phyloP scores from a whole-genome alignment of 1,140 invertebrate genomes.

The Hylaeus anthracinus region DNA sequence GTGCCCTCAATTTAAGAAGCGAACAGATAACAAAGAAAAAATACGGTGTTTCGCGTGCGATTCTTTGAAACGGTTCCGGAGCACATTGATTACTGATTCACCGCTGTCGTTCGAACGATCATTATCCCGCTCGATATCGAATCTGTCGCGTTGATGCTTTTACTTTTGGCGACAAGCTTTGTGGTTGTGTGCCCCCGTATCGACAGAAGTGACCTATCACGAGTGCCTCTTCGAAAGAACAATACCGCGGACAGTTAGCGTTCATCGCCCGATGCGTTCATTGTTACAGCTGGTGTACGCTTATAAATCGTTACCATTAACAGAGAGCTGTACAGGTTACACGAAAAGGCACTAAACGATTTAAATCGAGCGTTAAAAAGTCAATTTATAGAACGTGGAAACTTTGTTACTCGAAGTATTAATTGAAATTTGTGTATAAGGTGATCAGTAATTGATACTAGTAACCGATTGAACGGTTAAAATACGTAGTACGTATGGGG shows the following conservation, averaged over 20 bases:
- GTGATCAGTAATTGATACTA: no score
- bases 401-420: no score
- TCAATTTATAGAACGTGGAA: no score
- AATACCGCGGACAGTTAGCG: slow-evolving; percentile 4
- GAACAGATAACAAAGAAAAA: no score
- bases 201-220: slow-evolving; percentile 3
- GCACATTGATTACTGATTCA: not conserved
- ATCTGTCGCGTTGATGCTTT: slow-evolving; percentile 2
- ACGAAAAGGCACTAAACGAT: no score
- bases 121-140: not conserved
- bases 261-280: not conserved
- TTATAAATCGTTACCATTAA: not conserved
- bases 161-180: not conserved
- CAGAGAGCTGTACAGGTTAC: no score
- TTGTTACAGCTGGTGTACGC: not conserved
- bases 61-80: not conserved
- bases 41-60: no score
- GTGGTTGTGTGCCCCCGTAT: not conserved
- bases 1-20: no score
- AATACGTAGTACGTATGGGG: no score
- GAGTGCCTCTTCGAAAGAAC: not conserved
- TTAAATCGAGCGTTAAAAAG: no score
- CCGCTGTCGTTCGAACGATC: slow-evolving; percentile 8
- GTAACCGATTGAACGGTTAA: no score
- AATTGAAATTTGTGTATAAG: no score